A percentile compares a stretch with the other conserved stretches of the same genome.
These are phyloP conservation scores for Delichon dasypus DNA, from an alignment of 2,797 vertebrate species.

Conservation along the genomic window DNA sequence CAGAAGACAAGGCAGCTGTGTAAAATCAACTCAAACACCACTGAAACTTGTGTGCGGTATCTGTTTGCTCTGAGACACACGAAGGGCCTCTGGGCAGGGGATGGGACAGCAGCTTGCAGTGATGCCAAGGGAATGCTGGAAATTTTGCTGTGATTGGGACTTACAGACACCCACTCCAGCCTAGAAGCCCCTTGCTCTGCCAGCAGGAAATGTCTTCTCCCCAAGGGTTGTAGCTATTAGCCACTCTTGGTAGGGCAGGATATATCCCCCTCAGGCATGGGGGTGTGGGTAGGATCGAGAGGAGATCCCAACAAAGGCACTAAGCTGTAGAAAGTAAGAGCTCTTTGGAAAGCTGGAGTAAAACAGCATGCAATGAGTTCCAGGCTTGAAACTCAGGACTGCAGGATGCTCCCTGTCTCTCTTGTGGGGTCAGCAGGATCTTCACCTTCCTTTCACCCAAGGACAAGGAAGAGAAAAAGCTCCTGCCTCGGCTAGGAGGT, in stretches of 20 bases:
- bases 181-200: neutral
- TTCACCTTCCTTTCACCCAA: neutral
- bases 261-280: neutral
- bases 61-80: neutral
- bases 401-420: neutral
- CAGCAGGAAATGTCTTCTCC: neutral
- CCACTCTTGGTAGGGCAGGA: neutral
- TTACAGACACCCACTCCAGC: neutral
- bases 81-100: neutral
- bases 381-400: neutral
- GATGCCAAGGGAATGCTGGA: neutral
- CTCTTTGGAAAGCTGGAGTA: neutral
- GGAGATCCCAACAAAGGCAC: neutral
- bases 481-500: neutral
- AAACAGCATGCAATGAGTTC: neutral
- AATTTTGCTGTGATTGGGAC: neutral
- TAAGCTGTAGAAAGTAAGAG: neutral
- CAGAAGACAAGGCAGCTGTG: neutral
- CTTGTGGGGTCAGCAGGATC: neutral
- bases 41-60: neutral
- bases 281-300: rapidly evolving
- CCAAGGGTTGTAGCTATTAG: rapidly evolving
- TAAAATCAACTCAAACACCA: neutral
- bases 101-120: neutral
- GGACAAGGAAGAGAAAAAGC: neutral